These are phyloP conservation scores for Karalla daura DNA, from an alignment of 2,797 vertebrate species.

Conservation along the genomic window DNA sequence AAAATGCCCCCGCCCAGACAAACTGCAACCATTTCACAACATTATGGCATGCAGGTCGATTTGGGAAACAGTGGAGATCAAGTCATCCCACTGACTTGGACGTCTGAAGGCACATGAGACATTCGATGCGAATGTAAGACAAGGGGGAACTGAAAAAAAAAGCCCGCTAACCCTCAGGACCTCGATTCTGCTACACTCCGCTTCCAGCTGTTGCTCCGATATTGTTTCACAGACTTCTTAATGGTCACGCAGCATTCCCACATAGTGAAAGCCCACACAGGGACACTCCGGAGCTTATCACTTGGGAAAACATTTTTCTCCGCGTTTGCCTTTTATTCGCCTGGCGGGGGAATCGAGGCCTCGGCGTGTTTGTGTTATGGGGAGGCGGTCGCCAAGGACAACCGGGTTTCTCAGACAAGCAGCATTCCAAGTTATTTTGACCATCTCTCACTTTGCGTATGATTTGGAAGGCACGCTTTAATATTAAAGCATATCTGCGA, in stretches of 20 bases:
- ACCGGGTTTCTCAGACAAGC: conserved; percentile 72
- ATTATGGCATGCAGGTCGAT: too few relatives aligned
- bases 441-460: conserved; percentile 48
- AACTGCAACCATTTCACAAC: too few relatives aligned
- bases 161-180: conserved; percentile 24
- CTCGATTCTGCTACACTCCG: conserved; percentile 29
- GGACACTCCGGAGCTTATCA: conserved; percentile 65
- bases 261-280: conserved; percentile 65
- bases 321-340: conserved; percentile 48
- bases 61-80: too few relatives aligned
- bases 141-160: conserved; percentile 16
- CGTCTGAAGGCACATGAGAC: not conserved
- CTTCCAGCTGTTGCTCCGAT: conserved; percentile 70
- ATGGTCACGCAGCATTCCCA: conserved; percentile 76
- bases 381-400: conserved; percentile 76
- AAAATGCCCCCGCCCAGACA: too few relatives aligned
- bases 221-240: conserved; percentile 70
- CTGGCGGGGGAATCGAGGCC: conserved; percentile 62
- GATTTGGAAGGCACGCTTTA: conserved; percentile 25
- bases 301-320: conserved; percentile 82
- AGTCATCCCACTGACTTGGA: too few relatives aligned
- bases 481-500: conserved; percentile 6
- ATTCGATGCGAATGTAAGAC: conserved; percentile 24
- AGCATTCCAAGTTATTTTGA: conserved; percentile 76
- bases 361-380: conserved; percentile 84